Base-by-base conservation (phyloP, 2,888 invertebrate species). In the Suillia variegata region DNA sequence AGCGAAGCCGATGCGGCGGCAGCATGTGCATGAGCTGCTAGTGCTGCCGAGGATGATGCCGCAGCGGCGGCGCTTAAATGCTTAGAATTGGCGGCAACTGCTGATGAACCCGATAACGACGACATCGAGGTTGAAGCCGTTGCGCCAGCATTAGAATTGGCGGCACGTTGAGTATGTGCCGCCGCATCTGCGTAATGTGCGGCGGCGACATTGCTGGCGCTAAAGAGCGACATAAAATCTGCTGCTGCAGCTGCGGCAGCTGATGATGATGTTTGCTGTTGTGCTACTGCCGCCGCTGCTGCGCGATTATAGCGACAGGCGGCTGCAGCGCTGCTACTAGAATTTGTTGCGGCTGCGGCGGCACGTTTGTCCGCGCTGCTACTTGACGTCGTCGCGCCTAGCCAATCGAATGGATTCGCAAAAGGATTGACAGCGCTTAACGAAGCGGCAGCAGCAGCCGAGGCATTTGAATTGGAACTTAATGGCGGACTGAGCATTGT, bases 401-500 rank as follows among this genome's bases (percentile, higher is more conserved):
- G 55, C 70, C 70, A 70, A 62, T 70, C 70, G 47, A 70, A 68
- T 12, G 68, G 67, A 59, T 68, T 69, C 13, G 67, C 64, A 56
- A 69, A 69, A 15, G 73, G 70, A 62, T 70, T 73, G 1, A 70
- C 70, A 33, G 76, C 70, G 66, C 70, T 73, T 64, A 67, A 66
- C 58, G 60, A 70, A 57, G 33, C 66, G 62, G 67, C 24, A 59
- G 61, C 67, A 68, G 18, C 65, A 66, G 45, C n/a, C n/a, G n/a
- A n/a, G 67, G 67, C 42, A 20, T 67, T 61, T 20, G 71, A 64
- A 15, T 67, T 62, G 15, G 73, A 69, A 52, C 73, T 73, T 8
- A 79, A 56, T 10, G 81, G 80, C 10, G 81, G 80, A 67, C 80
- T 81, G 18, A 82, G 62, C 75, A 82, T 78, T 22, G 77, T 78